Evolutionary conservation across 2,797 vertebrate species (phyloP), one percentile per base, ranked within the genome.

Genomic region (Masticophis lateralis): DNA sequence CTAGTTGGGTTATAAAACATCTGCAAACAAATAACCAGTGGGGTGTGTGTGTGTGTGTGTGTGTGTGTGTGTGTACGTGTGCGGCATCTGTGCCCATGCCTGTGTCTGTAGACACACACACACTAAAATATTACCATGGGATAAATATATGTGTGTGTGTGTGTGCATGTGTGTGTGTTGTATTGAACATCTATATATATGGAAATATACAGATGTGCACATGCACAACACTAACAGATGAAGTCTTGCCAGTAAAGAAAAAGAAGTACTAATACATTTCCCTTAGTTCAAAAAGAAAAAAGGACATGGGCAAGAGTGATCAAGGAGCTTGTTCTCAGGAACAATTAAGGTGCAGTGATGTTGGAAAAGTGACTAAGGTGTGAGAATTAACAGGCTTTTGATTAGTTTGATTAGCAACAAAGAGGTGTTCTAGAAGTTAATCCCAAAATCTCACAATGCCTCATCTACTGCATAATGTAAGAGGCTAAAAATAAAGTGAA

Each of bases 401-500:
- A 55, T 90, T 93, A 60, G 55, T 66, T 87, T 89, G 88, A 69
- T 89, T 69, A 93, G 74, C 94, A 86, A 59, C 53, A 61, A 89
- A 74, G 90, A 91, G 87, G 90, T 91, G 87, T 89, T 91, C 90
- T 89, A 69, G 57, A 83, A 94, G 66, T 69, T 74, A 91, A 91
- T 92, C 90, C 74, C 28, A 91, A 86, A 2, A 89, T 91, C 90
- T 93, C 90, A 94, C 94, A 87, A 56, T 57, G 47, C 60, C 92
- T 91, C 74, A 79, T 91, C 60, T 66, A 61, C 79, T 87, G 74
- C 92, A 91, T 94, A 86, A 91, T 89, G 51, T 86, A 89, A 93
- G 90, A 94, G 60, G 25, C 90, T 93, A 89, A 89, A 94, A 94
- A 94, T 93, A 87, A 91, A 89, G 55, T 16, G 18, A 86, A 43